phyloP scores from a whole-genome alignment of 2,888 invertebrate genomes.

The Hetaerina titia region DNA sequence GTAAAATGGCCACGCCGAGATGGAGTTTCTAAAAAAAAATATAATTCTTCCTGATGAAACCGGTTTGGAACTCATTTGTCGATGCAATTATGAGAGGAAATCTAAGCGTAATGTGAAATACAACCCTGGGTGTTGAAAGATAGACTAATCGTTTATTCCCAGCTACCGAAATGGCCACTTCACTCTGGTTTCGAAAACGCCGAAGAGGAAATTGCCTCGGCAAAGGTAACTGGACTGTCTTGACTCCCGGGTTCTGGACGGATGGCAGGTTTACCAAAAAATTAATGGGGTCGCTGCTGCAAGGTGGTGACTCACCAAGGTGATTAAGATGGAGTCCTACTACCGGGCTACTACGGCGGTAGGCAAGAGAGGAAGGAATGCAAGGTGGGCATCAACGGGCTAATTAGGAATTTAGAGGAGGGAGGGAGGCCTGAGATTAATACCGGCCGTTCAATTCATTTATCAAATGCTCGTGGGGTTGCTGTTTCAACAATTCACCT shows the following conservation, averaged over 20 bases:
- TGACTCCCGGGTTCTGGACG: background rate
- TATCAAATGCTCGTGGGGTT: background rate
- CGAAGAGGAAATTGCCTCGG: background rate
- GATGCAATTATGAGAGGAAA: background rate
- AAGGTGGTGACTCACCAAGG: background rate
- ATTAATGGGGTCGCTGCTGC: background rate
- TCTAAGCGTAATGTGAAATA: background rate
- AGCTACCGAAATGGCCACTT: background rate
- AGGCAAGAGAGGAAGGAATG: background rate
- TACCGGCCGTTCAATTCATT: background rate
- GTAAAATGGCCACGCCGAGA: no score
- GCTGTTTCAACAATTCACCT: background rate
- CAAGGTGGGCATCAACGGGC: background rate
- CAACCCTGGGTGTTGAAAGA: background rate
- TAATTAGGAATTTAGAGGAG: background rate
- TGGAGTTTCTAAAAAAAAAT: no score
- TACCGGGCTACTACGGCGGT: background rate
- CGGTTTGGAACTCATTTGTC: background rate
- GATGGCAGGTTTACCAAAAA: background rate
- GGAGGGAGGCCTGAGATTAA: background rate
- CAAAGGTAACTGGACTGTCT: background rate
- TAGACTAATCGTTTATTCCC: background rate
- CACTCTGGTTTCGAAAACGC: background rate
- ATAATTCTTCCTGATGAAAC: background rate
- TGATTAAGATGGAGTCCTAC: background rate